Percentiles rank a stretch among this genome's conserved stretches.
phyloP scores from a whole-genome alignment of 92 coral and sea anemone species.

The Ricordea florida region DNA sequence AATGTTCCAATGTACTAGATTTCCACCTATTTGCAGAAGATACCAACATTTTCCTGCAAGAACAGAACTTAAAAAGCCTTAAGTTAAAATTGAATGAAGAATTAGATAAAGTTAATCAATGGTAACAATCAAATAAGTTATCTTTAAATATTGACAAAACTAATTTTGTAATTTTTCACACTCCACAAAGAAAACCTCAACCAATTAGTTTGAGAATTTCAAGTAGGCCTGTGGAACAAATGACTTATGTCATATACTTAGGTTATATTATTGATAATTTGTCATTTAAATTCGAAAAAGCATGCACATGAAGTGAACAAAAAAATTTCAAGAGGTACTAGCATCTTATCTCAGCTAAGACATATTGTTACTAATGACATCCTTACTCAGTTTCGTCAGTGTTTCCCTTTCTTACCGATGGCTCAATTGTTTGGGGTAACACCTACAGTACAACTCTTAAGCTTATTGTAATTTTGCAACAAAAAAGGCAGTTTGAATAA shows the following conservation, averaged over 20 bases:
- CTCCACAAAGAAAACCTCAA: too few species aligned
- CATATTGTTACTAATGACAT: background rate
- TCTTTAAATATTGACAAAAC: too few species aligned
- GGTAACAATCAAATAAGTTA: background rate
- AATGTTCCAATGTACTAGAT: conserved; percentile 29
- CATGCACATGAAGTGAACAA: too few species aligned
- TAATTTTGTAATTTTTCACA: too few species aligned
- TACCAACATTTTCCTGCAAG: conserved; percentile 26
- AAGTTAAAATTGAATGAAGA: conserved; percentile 15
- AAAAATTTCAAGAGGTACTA: background rate
- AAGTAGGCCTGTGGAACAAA: too few species aligned
- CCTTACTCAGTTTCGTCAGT: background rate
- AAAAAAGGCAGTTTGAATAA: background rate
- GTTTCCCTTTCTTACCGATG: background rate
- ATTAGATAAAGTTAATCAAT: background rate
- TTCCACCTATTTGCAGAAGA: conserved; percentile 59
- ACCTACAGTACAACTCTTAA: background rate
- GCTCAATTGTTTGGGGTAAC: background rate
- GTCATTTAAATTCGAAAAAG: too few species aligned
- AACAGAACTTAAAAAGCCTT: background rate
- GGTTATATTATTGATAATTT: background rate
- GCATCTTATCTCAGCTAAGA: background rate
- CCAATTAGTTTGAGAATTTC: background rate
- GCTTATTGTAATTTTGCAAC: background rate
- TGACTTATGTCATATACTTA: background rate